Conservation (phyloP, 2,797 vertebrate genomes). For the Ciconia nigra region DNA sequence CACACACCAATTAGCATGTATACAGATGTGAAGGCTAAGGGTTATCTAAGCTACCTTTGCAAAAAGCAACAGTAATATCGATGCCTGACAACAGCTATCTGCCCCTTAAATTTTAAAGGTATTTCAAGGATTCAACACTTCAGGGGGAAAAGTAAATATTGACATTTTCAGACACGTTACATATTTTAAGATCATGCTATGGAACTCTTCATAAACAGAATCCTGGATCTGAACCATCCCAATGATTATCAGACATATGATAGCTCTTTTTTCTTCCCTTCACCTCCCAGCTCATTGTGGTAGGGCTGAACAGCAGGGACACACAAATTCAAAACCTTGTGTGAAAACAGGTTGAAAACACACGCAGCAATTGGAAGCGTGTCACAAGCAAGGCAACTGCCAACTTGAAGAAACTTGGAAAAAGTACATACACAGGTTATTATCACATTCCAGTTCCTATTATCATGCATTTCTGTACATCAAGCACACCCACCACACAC, state of each 20-base stretch:
- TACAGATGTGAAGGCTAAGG: neutral
- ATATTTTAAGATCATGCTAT: neutral
- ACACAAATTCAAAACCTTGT: neutral
- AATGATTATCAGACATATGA: neutral
- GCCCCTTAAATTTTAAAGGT: neutral
- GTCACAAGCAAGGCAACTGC: neutral
- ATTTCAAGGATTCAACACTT: neutral
- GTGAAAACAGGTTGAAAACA: neutral
- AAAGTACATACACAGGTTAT: neutral
- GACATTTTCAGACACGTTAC: neutral
- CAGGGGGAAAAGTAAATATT: neutral
- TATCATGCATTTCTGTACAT: neutral
- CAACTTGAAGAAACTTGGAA: neutral
- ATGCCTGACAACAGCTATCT: neutral
- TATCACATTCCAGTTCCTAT: neutral
- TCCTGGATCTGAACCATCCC: neutral
- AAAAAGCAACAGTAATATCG: neutral
- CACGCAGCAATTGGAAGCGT: neutral
- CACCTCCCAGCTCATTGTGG: neutral
- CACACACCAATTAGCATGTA: neutral
- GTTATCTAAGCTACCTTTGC: neutral
- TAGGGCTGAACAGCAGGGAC: neutral
- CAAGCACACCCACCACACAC: neutral
- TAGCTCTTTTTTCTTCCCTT: neutral
- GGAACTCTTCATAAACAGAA: neutral